These are phyloP conservation scores for Bos indicus DNA, from an alignment of 2,113 vertebrate species.

Conservation along the genomic window DNA sequence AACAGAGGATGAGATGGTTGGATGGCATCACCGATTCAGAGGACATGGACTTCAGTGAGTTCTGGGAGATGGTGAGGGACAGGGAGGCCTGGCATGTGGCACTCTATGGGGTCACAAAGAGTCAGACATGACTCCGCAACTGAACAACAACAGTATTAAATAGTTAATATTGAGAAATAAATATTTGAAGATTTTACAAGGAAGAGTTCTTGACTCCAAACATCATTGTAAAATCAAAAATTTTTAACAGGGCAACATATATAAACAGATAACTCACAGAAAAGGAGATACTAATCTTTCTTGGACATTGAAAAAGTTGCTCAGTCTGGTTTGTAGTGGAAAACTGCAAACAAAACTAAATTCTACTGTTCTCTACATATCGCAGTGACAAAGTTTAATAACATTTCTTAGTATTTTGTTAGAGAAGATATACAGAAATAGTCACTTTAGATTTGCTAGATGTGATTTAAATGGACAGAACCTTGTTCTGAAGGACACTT, in stretches of 20 bases:
- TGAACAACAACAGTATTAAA: background rate
- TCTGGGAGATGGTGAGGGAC: background rate
- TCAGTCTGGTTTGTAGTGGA: background rate
- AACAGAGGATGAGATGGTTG: background rate
- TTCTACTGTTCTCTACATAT: background rate
- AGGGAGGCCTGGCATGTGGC: background rate
- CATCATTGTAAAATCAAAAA: background rate
- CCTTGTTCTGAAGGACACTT: background rate
- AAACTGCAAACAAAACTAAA: background rate
- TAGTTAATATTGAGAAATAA: background rate
- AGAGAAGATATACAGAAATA: background rate
- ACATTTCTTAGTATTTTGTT: background rate
- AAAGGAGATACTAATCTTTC: background rate
- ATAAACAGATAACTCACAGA: background rate
- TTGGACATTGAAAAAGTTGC: background rate
- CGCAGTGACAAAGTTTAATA: background rate
- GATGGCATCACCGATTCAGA: background rate
- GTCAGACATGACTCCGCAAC: background rate
- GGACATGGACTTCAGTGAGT: background rate
- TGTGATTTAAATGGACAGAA: background rate
- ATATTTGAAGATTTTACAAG: background rate
- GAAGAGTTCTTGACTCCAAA: background rate
- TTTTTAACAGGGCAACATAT: background rate
- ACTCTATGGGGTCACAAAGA: background rate
- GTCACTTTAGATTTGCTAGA: background rate